Evolutionary conservation across 2,113 vertebrate genomes (phyloP).

Genomic region (Cyprinus carpio): DNA sequence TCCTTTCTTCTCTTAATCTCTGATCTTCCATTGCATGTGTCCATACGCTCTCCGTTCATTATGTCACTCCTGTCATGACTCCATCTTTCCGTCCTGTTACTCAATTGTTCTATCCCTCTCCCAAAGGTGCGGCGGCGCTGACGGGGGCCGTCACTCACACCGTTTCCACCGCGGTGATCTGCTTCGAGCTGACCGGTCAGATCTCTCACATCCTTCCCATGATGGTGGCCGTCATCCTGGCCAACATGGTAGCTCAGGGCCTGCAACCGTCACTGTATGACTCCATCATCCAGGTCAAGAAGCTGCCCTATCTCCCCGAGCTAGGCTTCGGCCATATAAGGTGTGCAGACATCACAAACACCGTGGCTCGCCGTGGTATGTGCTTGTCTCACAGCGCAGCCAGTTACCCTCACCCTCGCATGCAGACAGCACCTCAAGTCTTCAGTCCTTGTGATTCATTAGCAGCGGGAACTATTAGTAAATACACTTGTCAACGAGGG

Average conservation of each 20-base stretch:
- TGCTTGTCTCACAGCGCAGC: not conserved
- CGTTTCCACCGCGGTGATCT: constrained; percentile 94
- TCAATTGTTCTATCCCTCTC: not conserved
- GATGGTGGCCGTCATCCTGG: constrained; percentile 96
- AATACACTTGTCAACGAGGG: constrained; percentile 32
- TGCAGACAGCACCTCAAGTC: constrained; percentile 15
- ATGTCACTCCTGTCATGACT: constrained; percentile 24
- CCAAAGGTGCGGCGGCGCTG: constrained; percentile 88
- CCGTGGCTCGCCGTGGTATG: not conserved
- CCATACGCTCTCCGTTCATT: constrained; percentile 13
- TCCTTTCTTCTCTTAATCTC: not conserved
- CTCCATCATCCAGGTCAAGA: constrained; percentile 97
- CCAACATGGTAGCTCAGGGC: constrained; percentile 96
- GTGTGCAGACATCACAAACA: constrained; percentile 58
- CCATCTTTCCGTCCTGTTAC: not conserved
- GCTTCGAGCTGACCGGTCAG: constrained; percentile 94
- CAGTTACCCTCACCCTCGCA: not conserved
- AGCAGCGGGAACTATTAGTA: constrained; percentile 24
- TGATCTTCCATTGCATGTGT: constrained; percentile 1
- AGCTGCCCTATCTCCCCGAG: constrained; percentile 92
- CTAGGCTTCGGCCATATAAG: constrained; percentile 87
- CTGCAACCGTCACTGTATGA: constrained; percentile 94
- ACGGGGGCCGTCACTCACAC: constrained; percentile 94
- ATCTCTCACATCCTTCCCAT: constrained; percentile 96
- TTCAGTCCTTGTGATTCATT: constrained; percentile 45